Evolutionary conservation across 2,113 vertebrate genomes (phyloP).

Genomic region (Arizona elegans): DNA sequence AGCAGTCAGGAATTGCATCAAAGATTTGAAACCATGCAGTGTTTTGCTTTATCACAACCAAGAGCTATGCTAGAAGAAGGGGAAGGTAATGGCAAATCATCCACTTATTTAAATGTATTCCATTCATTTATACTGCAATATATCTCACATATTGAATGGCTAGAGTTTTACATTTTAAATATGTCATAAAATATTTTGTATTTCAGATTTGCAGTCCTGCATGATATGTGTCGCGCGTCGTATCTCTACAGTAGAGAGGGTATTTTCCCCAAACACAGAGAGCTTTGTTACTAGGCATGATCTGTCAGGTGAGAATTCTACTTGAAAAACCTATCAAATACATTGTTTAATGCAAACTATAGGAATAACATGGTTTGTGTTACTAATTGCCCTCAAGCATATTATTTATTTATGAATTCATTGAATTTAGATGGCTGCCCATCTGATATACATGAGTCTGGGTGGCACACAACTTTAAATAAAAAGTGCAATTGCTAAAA

Average conservation of each 20-base stretch:
- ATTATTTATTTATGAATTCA: not conserved
- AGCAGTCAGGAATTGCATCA: slow-evolving; percentile 67
- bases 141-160: not conserved
- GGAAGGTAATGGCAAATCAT: slow-evolving; percentile 78
- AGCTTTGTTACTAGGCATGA: slow-evolving; percentile 95
- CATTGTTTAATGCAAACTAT: not conserved
- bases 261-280: slow-evolving; percentile 75
- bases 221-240: slow-evolving; percentile 98
- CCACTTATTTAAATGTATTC: not conserved
- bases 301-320: slow-evolving; percentile 82
- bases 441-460: not conserved
- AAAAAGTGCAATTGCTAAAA: not conserved
- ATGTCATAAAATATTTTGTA: slow-evolving; percentile 10
- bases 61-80: slow-evolving; percentile 97
- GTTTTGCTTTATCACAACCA: slow-evolving; percentile 95
- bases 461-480: not conserved
- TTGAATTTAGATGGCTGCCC: not conserved
- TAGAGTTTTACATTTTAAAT: not conserved
- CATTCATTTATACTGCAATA: not conserved
- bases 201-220: slow-evolving; percentile 93
- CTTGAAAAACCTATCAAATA: not conserved
- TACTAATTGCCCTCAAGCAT: not conserved
- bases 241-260: slow-evolving; percentile 83
- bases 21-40: slow-evolving; percentile 98
- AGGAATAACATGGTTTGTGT: not conserved